Percentiles rank a stretch among this genome's conserved stretches.
These are phyloP conservation scores for Poecilus cupreus DNA, from an alignment of 2,888 invertebrate genomes.

Conservation along the genomic window DNA sequence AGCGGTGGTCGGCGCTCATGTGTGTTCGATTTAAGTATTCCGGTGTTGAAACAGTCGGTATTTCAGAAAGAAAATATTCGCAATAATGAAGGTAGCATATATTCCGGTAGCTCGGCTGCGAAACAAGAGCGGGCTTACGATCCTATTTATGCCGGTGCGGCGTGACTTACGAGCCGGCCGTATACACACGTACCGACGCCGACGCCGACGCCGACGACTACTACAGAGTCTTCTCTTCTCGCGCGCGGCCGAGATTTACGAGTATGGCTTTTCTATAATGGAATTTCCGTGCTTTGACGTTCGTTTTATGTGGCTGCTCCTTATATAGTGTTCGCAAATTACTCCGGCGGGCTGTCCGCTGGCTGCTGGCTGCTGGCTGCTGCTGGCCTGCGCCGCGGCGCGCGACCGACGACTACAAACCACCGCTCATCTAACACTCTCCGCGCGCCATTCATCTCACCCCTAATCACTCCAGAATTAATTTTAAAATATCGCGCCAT, in stretches of 20 bases:
- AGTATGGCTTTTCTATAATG: conserved; percentile 72
- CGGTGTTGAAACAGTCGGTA: conserved; percentile 13
- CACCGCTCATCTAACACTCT: conserved; percentile 17
- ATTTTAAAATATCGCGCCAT: conserved; percentile 44
- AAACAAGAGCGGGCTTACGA: conserved; percentile 42
- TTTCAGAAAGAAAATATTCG: conserved; percentile 37
- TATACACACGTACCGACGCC: conserved; percentile 20
- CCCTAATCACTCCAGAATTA: conserved; percentile 16
- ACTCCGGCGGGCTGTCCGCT: conserved; percentile 61
- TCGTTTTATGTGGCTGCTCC: conserved; percentile 71
- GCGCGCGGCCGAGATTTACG: conserved; percentile 68
- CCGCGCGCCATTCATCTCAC: conserved; percentile 4
- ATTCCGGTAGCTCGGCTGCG: conserved; percentile 13
- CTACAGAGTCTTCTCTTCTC: not conserved
- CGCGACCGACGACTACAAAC: conserved; percentile 36
- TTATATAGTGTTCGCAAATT: conserved; percentile 70
- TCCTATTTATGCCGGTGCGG: conserved; percentile 47
- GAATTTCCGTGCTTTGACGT: conserved; percentile 72
- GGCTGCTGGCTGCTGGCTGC: not conserved
- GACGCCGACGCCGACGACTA: not conserved
- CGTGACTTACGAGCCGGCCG: conserved; percentile 41
- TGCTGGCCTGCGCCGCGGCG: not conserved
- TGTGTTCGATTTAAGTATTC: conserved; percentile 30
- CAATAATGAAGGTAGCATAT: conserved; percentile 49
- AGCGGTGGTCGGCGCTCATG: too few relatives aligned